These are phyloP conservation scores for Orthonychiurus folsomi DNA, from an alignment of 2,888 invertebrate species.

Conservation along the genomic window DNA sequence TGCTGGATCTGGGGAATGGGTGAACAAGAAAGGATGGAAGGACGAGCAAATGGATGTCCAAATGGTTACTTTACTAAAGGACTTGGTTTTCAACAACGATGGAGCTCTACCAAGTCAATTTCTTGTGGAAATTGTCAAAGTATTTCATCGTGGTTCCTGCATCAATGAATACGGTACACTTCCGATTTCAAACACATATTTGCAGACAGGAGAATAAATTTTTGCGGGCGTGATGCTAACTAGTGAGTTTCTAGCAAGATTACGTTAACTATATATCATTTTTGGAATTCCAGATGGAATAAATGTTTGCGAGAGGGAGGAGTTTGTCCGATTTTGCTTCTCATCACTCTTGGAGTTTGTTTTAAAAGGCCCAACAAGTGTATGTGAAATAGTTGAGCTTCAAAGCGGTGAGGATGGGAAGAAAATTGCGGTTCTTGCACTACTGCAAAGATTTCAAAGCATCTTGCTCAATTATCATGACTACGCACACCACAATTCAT, in stretches of 20 bases:
- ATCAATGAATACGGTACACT: slow-evolving; percentile 40
- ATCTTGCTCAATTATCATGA: slow-evolving; percentile 79
- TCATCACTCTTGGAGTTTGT: slow-evolving; percentile 93
- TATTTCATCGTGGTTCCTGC: slow-evolving; percentile 39
- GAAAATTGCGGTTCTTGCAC: slow-evolving; percentile 79
- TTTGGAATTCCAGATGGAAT: slow-evolving; percentile 56
- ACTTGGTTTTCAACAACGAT: slow-evolving; percentile 72
- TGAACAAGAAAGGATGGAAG: slow-evolving; percentile 41
- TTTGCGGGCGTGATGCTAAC: background rate
- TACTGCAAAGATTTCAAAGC: slow-evolving; percentile 85
- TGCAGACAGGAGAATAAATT: background rate
- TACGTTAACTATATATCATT: background rate
- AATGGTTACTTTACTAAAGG: slow-evolving; percentile 69
- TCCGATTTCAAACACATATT: too few species aligned
- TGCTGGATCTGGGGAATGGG: slow-evolving; percentile 36
- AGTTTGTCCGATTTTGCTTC: slow-evolving; percentile 92
- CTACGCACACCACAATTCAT: slow-evolving; percentile 71
- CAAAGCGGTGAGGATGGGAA: slow-evolving; percentile 44
- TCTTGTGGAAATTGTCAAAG: slow-evolving; percentile 67
- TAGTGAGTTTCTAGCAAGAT: too few species aligned
- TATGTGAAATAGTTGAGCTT: slow-evolving; percentile 43
- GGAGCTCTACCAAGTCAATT: slow-evolving; percentile 69
- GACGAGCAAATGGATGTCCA: slow-evolving; percentile 76
- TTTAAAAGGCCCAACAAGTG: slow-evolving; percentile 62
- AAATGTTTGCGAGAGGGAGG: slow-evolving; percentile 66